Evolutionary conservation across 2,888 invertebrate species (phyloP).

Genomic region (Himalopsyche tibetana): DNA sequence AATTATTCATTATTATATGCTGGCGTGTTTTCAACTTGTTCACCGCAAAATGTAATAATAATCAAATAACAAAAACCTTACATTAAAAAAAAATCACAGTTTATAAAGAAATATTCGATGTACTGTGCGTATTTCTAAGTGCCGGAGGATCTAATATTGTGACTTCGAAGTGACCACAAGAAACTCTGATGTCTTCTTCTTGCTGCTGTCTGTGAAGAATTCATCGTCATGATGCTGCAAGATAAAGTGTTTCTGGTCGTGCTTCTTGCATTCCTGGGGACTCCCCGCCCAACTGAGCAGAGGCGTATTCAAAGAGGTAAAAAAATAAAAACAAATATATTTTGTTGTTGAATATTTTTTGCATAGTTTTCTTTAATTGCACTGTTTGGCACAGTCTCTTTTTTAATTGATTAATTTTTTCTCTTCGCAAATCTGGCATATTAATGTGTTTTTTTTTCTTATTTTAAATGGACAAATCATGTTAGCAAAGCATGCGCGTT

Average conservation of each 20-base stretch:
- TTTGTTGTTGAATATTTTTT: neutral
- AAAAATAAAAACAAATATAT: no score
- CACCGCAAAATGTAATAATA: no score
- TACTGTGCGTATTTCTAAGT: no score
- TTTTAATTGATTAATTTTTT: slow-evolving; percentile 37
- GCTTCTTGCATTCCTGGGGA: slow-evolving; percentile 12
- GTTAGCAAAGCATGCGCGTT: slow-evolving; percentile 32
- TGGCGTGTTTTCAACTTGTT: no score
- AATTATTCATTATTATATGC: neutral
- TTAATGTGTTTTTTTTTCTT: slow-evolving; percentile 12
- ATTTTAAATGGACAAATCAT: slow-evolving; percentile 1
- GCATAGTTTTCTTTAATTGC: neutral
- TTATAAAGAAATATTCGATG: no score
- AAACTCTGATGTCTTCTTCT: slow-evolving; percentile 21
- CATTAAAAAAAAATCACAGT: no score
- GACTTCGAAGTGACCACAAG: neutral
- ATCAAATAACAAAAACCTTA: no score
- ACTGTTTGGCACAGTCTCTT: slow-evolving; percentile 12
- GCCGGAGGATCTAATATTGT: no score
- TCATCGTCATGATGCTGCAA: neutral
- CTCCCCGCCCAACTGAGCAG: neutral
- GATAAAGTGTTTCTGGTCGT: neutral
- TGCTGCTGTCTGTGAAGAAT: neutral
- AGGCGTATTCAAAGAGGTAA: slow-evolving; percentile 7
- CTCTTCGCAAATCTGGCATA: slow-evolving; percentile 33